Base-by-base conservation (phyloP, 2,113 vertebrate species). In the Nestor notabilis region DNA sequence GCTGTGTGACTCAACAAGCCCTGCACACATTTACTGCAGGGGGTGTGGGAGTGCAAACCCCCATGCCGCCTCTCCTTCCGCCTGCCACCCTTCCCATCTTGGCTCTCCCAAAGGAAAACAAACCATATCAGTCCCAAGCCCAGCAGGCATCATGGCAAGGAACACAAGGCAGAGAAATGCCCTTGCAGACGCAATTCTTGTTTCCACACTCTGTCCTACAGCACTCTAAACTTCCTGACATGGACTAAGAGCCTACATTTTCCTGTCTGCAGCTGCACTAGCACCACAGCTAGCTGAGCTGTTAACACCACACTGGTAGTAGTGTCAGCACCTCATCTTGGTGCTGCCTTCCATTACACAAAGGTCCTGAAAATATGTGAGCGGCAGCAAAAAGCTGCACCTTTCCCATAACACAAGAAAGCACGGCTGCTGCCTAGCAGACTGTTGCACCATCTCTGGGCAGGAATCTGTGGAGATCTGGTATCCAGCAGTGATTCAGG, bases 121-220 rank as follows among this genome's bases (percentile, higher is more conserved):
- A 96, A 76, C 78, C 88, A 93, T 88, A 95, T 70, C 82, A 87
- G 90, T 61, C 78, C 84, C 19, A 20, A 88, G 72, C 88, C 80
- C 71, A 87, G 90, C 46, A 93, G 86, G 69, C 83, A 46, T 31
- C 39, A 14, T 11, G 50, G 80, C n/a, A 89, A 88, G n/a, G 53
- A 89, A 69, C 21, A 28, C 19, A 37, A 12, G 31, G 68, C 64
- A 76, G 47, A 87, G 65, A 41, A 83, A 90, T 60, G 43, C 25
- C 76, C 85, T 58, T 75, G 71, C 44, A 87, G 80, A 60, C 8
- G 8, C 21, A 33, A 44, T 75, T 89, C 46, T 80, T 81, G 29
- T 66, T 64, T 84, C 47, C 80, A 64, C 29, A 35, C 43, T 72
- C 61, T 39, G 55, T 83, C 46, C 50, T 53, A 50, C 46, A 78